These are phyloP conservation scores for Lepidocyrtoides sp. DNA, from an alignment of 2,888 invertebrate species.

Conservation along the genomic window DNA sequence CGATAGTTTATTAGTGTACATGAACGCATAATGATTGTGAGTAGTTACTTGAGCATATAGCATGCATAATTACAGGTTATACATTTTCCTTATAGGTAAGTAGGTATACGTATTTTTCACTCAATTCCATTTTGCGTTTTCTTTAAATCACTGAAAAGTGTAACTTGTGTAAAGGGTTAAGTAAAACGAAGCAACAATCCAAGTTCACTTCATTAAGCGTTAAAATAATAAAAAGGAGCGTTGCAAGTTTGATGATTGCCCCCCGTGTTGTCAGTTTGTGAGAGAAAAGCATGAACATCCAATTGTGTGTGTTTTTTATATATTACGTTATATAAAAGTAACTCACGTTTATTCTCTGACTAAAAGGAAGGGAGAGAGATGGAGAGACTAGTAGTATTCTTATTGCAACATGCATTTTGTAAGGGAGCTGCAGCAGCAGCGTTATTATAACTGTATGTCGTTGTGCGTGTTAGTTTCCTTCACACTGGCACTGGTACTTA, in stretches of 20 bases:
- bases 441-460: constrained; percentile 22
- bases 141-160: not conserved
- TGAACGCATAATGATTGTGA: too few relatives aligned
- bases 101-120: too few relatives aligned
- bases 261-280: not conserved
- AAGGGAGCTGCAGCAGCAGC: not conserved
- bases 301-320: constrained; percentile 27
- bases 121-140: not conserved
- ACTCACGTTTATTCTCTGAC: constrained; percentile 31
- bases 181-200: not conserved
- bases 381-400: constrained; percentile 17
- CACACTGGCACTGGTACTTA: constrained; percentile 55
- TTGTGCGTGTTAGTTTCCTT: constrained; percentile 3
- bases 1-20: too few relatives aligned
- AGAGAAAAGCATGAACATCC: constrained; percentile 7
- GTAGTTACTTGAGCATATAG: too few relatives aligned
- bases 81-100: too few relatives aligned
- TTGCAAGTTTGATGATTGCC: constrained; percentile 1
- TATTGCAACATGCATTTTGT: not conserved
- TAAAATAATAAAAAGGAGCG: not conserved
- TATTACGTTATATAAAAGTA: constrained; percentile 18
- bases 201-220: constrained; percentile 44
- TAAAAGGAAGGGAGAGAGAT: not conserved
- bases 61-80: too few relatives aligned
- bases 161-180: not conserved